These are phyloP conservation scores for Ptilonorhynchus violaceus DNA, from an alignment of 2,113 vertebrate species.

Conservation along the genomic window DNA sequence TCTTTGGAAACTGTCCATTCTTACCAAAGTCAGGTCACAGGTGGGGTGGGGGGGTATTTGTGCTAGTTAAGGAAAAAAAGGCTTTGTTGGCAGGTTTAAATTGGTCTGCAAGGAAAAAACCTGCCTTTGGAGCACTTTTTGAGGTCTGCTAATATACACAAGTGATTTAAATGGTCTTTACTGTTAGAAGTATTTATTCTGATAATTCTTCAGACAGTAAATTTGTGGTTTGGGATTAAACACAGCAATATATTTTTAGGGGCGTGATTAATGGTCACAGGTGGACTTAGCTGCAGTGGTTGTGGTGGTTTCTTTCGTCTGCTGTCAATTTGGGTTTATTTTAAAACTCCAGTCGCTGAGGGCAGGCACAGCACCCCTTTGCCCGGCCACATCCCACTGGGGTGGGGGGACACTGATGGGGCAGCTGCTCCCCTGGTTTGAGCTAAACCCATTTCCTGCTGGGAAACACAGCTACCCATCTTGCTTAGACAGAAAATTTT, in stretches of 20 bases:
- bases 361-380: background rate
- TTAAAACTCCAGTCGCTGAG: background rate
- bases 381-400: rapidly evolving
- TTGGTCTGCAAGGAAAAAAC: background rate
- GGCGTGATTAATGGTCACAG: conserved; percentile 37
- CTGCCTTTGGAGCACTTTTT: background rate
- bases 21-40: background rate
- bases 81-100: background rate
- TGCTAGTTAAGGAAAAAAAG: background rate
- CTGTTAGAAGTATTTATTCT: background rate
- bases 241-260: conserved; percentile 41
- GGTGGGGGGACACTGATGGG: background rate
- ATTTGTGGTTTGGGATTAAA: conserved; percentile 25
- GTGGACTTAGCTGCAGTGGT: conserved; percentile 30
- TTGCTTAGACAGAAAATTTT: background rate
- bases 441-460: background rate
- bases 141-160: background rate
- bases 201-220: background rate
- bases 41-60: background rate
- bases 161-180: conserved; percentile 9
- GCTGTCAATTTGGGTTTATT: conserved; percentile 29
- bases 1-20: conserved; percentile 3
- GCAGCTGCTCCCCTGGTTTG: background rate
- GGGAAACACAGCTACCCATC: background rate
- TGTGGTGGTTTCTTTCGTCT: background rate